Conservation (phyloP, 2,113 vertebrate species). For the Salminus brasiliensis region DNA sequence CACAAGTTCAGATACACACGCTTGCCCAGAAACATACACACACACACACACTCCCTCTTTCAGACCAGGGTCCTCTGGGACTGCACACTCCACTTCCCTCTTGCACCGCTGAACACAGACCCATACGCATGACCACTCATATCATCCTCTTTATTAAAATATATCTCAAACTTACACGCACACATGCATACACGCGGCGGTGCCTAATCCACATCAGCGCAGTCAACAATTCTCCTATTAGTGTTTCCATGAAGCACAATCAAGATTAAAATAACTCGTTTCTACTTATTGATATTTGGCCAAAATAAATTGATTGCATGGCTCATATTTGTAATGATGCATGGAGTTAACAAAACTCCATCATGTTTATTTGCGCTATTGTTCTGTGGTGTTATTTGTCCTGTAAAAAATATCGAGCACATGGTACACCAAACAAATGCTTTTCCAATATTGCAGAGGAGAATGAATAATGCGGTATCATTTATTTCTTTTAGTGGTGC, state of each 20-base stretch:
- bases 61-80: constrained; percentile 63
- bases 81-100: constrained; percentile 71
- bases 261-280: constrained; percentile 42
- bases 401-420: constrained; percentile 56
- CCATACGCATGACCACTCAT: constrained; percentile 39
- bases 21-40: constrained; percentile 21
- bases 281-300: constrained; percentile 41
- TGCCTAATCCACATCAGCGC: constrained; percentile 28
- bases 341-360: constrained; percentile 47
- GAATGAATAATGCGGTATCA: constrained; percentile 62
- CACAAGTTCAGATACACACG: constrained; percentile 45
- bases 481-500: constrained; percentile 57
- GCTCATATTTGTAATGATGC: constrained; percentile 31
- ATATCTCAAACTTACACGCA: constrained; percentile 24
- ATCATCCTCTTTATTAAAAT: constrained; percentile 50
- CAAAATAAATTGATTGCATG: constrained; percentile 46
- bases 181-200: too few species aligned
- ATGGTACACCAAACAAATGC: constrained; percentile 57
- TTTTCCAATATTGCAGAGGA: constrained; percentile 64
- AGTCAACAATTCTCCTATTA: constrained; percentile 30
- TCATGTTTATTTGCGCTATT: constrained; percentile 36
- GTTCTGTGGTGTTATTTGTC: constrained; percentile 48
- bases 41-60: constrained; percentile 24
- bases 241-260: constrained; percentile 8
- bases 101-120: constrained; percentile 60